Evolutionary conservation across 1,140 invertebrate species (phyloP), one percentile per base, ranked within the genome.

Genomic region (Temnothorax curvispinosus): DNA sequence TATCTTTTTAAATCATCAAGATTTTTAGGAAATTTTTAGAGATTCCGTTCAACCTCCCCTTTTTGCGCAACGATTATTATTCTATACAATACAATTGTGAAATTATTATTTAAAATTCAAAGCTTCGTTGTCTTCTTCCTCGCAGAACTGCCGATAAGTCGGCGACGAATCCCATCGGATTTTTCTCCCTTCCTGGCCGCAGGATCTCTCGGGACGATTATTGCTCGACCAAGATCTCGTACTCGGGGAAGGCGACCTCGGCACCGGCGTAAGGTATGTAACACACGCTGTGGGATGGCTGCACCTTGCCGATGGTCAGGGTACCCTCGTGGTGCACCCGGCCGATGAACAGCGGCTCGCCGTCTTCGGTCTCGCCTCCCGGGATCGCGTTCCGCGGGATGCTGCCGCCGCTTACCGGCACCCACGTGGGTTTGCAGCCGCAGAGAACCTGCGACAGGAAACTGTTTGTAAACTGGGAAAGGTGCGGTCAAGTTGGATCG

Each of bases 261-360:
- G 96, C 92, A 80, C 97, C 97, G 7, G 95, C 96, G 88, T 96
- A 98, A 8, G 97, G 96, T 92, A 98, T 97, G 94, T 98, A 98
- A 81, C 97, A 96, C 1, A 96, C 96, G 5, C 94, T 96, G 92
- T 97, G 98, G 3, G 96, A 97, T 0, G 97, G 96, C 90, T 97
- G 97, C 1, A 98, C 96, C 94, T 98, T 97, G 88, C 97, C 97
- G 13, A 96, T 96, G 0, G 97, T 97, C 54, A 97, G 75, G 64
- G 96, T 96, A 65, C 96, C 97, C 81, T 97, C 97, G 89, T 97
- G 97, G 21, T 96, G 94, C 0, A 97, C 97, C 72, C 97, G 96
- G 18, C 97, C 97, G 35, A 97, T 94, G 91, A 96, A 97, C 0
- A 98, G 95, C 0, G 97, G 96, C 91, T 98, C 97, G 0, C 98